These are phyloP conservation scores for Tylochromis polylepis DNA, from an alignment of 2,113 vertebrate genomes.

Conservation along the genomic window DNA sequence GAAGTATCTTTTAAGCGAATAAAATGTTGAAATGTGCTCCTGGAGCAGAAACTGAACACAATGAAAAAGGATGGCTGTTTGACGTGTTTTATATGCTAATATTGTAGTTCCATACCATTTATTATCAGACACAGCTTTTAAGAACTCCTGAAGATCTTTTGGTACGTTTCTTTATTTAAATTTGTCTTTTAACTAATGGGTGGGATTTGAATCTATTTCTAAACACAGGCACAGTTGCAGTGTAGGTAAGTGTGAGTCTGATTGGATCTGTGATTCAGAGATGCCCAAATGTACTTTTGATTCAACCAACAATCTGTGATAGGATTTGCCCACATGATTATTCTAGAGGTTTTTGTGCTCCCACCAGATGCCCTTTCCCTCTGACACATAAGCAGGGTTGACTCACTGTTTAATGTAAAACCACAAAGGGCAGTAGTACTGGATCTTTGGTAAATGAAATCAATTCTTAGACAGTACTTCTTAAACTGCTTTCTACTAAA, in stretches of 20 bases:
- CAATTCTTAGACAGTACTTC: neutral
- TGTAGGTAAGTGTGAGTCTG: slow-evolving; percentile 19
- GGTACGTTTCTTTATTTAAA: neutral
- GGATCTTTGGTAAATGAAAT: neutral
- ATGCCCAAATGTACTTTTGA: neutral
- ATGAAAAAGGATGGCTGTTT: neutral
- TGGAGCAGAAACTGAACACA: neutral
- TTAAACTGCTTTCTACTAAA: neutral
- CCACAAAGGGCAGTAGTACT: neutral
- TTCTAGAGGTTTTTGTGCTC: slow-evolving; percentile 24
- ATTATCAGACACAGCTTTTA: neutral
- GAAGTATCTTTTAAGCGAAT: neutral
- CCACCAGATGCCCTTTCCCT: slow-evolving; percentile 37
- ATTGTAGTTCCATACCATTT: neutral
- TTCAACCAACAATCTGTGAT: neutral
- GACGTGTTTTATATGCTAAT: neutral
- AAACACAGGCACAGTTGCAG: slow-evolving; percentile 6
- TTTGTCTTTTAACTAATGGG: neutral
- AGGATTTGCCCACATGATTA: slow-evolving; percentile 21
- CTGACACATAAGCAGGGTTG: neutral
- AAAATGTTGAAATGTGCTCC: neutral
- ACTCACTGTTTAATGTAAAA: neutral
- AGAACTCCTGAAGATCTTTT: neutral
- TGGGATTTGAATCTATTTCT: neutral
- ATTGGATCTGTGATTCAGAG: slow-evolving; percentile 33